Percentiles rank a stretch among this genome's conserved stretches.
These are phyloP conservation scores for Epiblema foenella DNA, from an alignment of 2,888 invertebrate species.

Conservation along the genomic window DNA sequence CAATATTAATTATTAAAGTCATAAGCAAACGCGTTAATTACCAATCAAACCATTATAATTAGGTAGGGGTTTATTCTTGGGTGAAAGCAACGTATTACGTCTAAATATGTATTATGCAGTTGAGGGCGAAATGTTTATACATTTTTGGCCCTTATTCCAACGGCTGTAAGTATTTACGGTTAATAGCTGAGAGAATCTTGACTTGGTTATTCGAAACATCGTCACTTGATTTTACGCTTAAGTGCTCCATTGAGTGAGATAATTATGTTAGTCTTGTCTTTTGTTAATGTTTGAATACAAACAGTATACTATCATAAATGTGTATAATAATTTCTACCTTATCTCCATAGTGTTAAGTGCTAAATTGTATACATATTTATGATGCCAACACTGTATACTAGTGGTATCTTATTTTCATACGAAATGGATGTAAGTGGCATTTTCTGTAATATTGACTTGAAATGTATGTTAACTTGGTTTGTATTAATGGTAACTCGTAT, in stretches of 20 bases:
- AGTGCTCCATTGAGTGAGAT: conserved; percentile 5
- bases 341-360: no score
- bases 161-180: not conserved
- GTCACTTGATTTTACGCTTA: conserved; percentile 3
- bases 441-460: not conserved
- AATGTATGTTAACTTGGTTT: no score
- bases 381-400: no score
- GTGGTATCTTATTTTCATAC: conserved; percentile 2
- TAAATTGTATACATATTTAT: not conserved
- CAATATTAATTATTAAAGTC: not conserved
- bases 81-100: no score
- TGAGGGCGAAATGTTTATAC: no score
- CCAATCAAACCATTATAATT: not conserved
- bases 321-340: no score
- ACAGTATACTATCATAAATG: no score
- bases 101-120: no score
- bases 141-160: no score
- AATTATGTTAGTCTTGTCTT: not conserved
- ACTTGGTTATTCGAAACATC: conserved; percentile 14
- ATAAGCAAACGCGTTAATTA: not conserved
- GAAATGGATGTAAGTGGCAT: not conserved
- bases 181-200: not conserved
- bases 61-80: no score
- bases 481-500: not conserved
- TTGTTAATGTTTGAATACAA: not conserved